These are phyloP conservation scores for Aurelia coerulea DNA, from an alignment of 30 jellyfish, hydroid and myxozoan species.

Conservation along the genomic window DNA sequence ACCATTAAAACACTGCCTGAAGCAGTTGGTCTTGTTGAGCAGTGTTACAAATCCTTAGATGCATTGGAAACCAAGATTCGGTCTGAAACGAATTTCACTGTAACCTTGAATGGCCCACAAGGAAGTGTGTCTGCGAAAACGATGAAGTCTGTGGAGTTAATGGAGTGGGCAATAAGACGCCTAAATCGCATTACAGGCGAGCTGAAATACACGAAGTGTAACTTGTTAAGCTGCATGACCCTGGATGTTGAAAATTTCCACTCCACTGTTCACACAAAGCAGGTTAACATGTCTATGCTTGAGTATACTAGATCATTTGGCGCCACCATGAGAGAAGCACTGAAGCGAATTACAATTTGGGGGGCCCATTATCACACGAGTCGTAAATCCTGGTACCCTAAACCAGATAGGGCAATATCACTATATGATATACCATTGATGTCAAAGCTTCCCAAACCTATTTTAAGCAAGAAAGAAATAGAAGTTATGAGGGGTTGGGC, in stretches of 20 bases:
- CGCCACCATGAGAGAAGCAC: background rate
- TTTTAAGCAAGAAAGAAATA: conserved; percentile 5
- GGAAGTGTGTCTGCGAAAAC: conserved; percentile 22
- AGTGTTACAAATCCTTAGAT: conserved; percentile 16
- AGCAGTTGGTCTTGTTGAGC: conserved; percentile 18
- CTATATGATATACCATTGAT: conserved; percentile 7
- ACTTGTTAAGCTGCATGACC: background rate
- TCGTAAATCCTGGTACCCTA: conserved; percentile 18
- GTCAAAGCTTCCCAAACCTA: background rate
- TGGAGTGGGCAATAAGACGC: conserved; percentile 19
- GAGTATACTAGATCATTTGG: background rate
- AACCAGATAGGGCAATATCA: conserved; percentile 35
- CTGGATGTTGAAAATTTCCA: background rate
- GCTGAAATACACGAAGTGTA: conserved; percentile 4
- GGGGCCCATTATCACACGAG: conserved; percentile 41
- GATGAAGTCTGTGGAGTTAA: conserved; percentile 23
- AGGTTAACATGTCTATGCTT: background rate
- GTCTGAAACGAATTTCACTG: conserved; percentile 27
- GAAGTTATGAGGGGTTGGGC: conserved; percentile 29
- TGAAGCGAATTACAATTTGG: conserved; percentile 28
- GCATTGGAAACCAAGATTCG: conserved; percentile 25
- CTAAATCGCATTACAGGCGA: conserved; percentile 11
- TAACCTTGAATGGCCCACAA: conserved; percentile 18
- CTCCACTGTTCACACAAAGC: background rate
- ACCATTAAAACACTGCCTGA: conserved; percentile 6